phyloP scores from a whole-genome alignment of 2,797 vertebrate genomes.

The Pteropus rufus region DNA sequence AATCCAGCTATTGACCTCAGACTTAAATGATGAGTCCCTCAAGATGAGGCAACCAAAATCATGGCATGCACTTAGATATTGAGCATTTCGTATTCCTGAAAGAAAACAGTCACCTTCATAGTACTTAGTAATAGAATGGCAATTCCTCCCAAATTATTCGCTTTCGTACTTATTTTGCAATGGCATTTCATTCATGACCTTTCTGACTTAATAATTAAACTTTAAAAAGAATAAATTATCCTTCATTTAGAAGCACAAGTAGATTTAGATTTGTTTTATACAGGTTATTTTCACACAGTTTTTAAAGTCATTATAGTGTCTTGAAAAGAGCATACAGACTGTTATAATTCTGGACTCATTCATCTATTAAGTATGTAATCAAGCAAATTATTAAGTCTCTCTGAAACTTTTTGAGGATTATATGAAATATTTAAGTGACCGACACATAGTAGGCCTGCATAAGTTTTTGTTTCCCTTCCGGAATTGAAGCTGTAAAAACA shows the following conservation, averaged over 20 bases:
- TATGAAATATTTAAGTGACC: background rate
- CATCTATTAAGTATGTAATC: background rate
- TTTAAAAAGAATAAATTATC: constrained; percentile 1
- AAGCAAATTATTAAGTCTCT: constrained; percentile 18
- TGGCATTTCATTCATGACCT: background rate
- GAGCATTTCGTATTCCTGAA: constrained; percentile 23
- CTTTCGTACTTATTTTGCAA: constrained; percentile 20
- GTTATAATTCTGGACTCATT: background rate
- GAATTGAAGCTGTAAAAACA: constrained; percentile 10
- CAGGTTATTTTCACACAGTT: background rate
- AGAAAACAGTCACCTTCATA: background rate
- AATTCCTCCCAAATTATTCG: constrained; percentile 34
- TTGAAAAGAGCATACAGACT: background rate
- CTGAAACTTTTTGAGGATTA: background rate
- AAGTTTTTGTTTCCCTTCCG: background rate
- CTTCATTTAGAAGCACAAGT: background rate
- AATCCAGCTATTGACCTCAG: background rate
- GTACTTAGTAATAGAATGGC: constrained; percentile 18
- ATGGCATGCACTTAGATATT: background rate
- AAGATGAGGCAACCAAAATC: constrained; percentile 21
- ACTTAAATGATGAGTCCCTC: constrained; percentile 29
- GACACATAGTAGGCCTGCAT: background rate
- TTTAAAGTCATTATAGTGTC: background rate
- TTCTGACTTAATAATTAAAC: constrained; percentile 29
- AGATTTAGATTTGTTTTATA: constrained; percentile 1